Conservation (phyloP, 2,888 invertebrate species). For the Drosophila pseudotakahashii region DNA sequence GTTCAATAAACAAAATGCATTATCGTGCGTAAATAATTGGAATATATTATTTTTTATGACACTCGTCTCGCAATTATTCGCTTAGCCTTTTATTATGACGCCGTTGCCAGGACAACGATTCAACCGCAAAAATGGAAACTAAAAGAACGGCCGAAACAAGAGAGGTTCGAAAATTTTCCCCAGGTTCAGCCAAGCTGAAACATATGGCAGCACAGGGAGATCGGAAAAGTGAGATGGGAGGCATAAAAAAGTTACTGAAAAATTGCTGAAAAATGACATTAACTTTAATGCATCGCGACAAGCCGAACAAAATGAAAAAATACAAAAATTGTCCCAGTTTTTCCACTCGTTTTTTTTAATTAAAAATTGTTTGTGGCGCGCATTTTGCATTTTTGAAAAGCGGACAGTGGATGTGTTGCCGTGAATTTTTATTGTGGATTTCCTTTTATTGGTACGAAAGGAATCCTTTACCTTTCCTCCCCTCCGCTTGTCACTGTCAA, state of each 20-base stretch:
- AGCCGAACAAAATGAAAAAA: slow-evolving; percentile 11
- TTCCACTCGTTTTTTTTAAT: slow-evolving; percentile 37
- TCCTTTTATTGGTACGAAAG: slow-evolving; percentile 16
- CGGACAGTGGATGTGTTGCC: slow-evolving; percentile 4
- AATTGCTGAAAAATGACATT: slow-evolving; percentile 42
- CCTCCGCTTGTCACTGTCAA: slow-evolving; percentile 57
- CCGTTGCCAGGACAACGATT: slow-evolving; percentile 52
- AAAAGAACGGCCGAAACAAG: slow-evolving; percentile 10
- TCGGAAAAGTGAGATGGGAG: slow-evolving; percentile 1
- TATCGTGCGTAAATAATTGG: neutral
- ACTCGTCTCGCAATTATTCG: slow-evolving; percentile 37
- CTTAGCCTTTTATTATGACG: slow-evolving; percentile 30
- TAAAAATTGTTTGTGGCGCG: slow-evolving; percentile 49
- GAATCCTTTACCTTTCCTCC: slow-evolving; percentile 36
- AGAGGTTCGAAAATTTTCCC: slow-evolving; percentile 12
- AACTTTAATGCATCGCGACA: slow-evolving; percentile 42
- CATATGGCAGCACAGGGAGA: slow-evolving; percentile 16
- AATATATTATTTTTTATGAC: slow-evolving; percentile 12
- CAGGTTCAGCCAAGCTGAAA: slow-evolving; percentile 31
- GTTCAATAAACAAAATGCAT: slow-evolving; percentile 9
- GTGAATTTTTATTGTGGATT: slow-evolving; percentile 29
- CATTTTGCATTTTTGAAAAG: slow-evolving; percentile 42
- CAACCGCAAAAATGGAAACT: slow-evolving; percentile 54
- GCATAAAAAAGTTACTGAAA: slow-evolving; percentile 23
- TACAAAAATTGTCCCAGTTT: slow-evolving; percentile 4